Percentiles rank a stretch among this genome's conserved stretches.
Evolutionary conservation across 2,797 vertebrate genomes (phyloP).

Genomic region (Bucorvus abyssinicus): DNA sequence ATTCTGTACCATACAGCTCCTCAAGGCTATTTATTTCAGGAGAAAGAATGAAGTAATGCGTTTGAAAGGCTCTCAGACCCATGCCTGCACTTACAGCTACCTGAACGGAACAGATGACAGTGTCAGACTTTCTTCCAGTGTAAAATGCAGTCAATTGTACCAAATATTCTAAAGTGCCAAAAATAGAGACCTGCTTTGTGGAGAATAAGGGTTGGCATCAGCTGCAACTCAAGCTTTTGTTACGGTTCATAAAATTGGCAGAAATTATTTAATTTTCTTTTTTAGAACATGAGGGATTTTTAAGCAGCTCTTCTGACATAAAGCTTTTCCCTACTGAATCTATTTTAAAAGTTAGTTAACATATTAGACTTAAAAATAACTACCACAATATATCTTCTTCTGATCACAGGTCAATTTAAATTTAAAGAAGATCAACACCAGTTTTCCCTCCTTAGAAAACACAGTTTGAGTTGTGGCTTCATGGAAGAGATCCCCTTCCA

Average conservation of each 20-base stretch:
- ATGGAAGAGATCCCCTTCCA: neutral
- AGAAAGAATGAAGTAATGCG: neutral
- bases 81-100: neutral
- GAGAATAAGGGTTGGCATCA: conserved; percentile 56
- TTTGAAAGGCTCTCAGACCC: neutral
- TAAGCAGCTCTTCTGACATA: neutral
- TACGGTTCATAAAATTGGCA: conserved; percentile 53
- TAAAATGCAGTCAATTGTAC: conserved; percentile 60
- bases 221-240: conserved; percentile 62
- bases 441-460: neutral
- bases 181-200: conserved; percentile 70
- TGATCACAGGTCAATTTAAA: neutral
- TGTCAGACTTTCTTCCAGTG: conserved; percentile 33
- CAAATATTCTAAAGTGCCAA: conserved; percentile 60
- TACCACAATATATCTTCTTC: neutral
- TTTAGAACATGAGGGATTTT: neutral
- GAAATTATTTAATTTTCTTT: conserved; percentile 41
- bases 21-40: conserved; percentile 2
- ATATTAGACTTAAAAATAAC: neutral
- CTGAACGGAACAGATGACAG: conserved; percentile 32
- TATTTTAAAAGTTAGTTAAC: neutral
- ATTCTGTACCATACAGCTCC: neutral
- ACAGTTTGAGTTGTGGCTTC: neutral
- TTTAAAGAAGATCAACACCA: neutral
- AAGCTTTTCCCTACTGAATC: neutral